Conservation (phyloP, 2,888 invertebrate genomes). For the Teleogryllus oceanicus region DNA sequence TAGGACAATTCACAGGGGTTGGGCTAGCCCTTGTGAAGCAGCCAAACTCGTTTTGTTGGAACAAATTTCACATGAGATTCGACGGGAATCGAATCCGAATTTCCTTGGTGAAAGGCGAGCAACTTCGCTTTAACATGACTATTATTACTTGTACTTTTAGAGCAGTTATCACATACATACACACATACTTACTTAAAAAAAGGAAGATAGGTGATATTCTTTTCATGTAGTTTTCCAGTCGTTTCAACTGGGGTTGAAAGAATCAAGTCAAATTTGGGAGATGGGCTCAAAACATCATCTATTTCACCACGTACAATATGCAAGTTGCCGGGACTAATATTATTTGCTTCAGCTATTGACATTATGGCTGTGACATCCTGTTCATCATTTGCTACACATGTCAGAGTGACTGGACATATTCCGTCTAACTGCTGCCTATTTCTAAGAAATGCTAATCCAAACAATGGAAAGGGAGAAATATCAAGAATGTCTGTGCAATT, state of each 20-base stretch:
- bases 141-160: too few relatives aligned
- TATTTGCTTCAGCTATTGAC: constrained; percentile 49
- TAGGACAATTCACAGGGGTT: too few relatives aligned
- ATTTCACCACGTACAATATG: constrained; percentile 45
- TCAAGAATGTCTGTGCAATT: constrained; percentile 54
- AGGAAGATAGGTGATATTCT: constrained; percentile 43
- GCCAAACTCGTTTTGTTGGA: too few relatives aligned
- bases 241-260: constrained; percentile 55
- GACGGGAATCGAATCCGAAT: too few relatives aligned
- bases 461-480: constrained; percentile 60
- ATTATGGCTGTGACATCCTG: constrained; percentile 47
- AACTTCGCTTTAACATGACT: too few relatives aligned
- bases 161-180: too few relatives aligned
- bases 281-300: constrained; percentile 40
- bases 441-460: constrained; percentile 58
- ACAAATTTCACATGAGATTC: too few relatives aligned
- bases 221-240: constrained; percentile 57
- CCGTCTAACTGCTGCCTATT: constrained; percentile 49
- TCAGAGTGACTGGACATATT: constrained; percentile 46
- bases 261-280: constrained; percentile 53
- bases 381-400: constrained; percentile 19
- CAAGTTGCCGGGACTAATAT: constrained; percentile 46
- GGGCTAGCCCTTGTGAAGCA: too few relatives aligned
- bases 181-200: constrained; percentile 38
- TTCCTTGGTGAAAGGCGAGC: too few relatives aligned